Evolutionary conservation across 2,797 vertebrate genomes (phyloP).

Genomic region (Danio choprae): DNA sequence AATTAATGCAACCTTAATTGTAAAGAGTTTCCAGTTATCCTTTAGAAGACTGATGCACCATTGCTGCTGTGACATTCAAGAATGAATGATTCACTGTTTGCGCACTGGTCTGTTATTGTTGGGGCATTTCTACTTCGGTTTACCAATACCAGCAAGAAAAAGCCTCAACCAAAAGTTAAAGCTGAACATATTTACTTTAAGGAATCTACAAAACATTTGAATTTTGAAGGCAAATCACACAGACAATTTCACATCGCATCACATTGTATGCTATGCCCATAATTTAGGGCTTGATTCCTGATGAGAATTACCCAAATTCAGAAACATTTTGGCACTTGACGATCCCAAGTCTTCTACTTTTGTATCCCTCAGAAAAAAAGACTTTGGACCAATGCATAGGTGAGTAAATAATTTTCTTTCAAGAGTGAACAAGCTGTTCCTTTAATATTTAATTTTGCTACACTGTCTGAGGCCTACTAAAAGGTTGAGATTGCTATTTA

Average conservation of each 20-base stretch:
- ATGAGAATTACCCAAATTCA: not conserved
- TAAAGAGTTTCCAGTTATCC: too few relatives aligned
- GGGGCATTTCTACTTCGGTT: not conserved
- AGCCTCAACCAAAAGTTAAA: not conserved
- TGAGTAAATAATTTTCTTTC: not conserved
- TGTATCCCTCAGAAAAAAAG: not conserved
- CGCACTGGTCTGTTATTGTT: not conserved
- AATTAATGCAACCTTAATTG: too few relatives aligned
- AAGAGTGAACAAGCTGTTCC: not conserved
- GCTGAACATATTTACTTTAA: not conserved
- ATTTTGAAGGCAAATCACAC: too few relatives aligned
- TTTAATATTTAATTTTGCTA: not conserved
- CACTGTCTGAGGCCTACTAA: not conserved
- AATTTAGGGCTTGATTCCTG: not conserved
- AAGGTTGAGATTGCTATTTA: constrained; percentile 6
- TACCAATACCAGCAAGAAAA: not conserved
- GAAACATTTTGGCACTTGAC: not conserved
- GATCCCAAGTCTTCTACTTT: not conserved
- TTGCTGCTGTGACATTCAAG: not conserved
- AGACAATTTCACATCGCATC: too few relatives aligned
- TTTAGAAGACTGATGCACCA: too few relatives aligned
- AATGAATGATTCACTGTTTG: not conserved
- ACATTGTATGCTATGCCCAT: too few relatives aligned
- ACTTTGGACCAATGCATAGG: not conserved
- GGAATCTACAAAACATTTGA: not conserved